A percentile compares a stretch with the other conserved stretches of the same genome.
These are phyloP conservation scores for Galeruca laticollis DNA, from an alignment of 2,888 invertebrate species.

Conservation along the genomic window DNA sequence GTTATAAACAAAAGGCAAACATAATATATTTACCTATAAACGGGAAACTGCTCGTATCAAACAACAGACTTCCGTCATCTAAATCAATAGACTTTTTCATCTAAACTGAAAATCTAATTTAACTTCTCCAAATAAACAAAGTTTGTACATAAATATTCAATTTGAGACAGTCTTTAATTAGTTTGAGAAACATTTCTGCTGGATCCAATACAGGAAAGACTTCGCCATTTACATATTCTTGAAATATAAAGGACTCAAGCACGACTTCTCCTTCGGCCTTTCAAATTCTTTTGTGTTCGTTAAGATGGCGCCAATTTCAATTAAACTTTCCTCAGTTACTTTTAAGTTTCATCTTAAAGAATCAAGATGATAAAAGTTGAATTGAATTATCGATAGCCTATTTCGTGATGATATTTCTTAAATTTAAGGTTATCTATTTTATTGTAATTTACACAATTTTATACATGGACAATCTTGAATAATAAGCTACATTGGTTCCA, in stretches of 20 bases:
- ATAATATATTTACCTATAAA: too few species aligned
- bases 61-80: too few species aligned
- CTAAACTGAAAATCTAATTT: constrained; percentile 28
- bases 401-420: not conserved
- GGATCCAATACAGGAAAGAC: constrained; percentile 27
- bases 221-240: constrained; percentile 34
- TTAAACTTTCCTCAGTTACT: constrained; percentile 36
- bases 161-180: constrained; percentile 37
- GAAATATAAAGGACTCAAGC: constrained; percentile 18
- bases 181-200: constrained; percentile 34
- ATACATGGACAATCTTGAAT: too few species aligned
- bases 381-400: not conserved
- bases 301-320: constrained; percentile 37
- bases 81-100: constrained; percentile 31
- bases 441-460: too few species aligned
- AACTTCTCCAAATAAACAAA: constrained; percentile 34
- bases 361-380: not conserved
- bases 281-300: constrained; percentile 36
- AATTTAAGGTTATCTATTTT: not conserved
- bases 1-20: too few species aligned
- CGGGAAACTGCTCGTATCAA: too few species aligned
- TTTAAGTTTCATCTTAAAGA: constrained; percentile 1
- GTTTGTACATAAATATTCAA: constrained; percentile 39
- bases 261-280: constrained; percentile 24
- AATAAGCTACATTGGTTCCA: too few species aligned